These are phyloP conservation scores for Lepidurus packardi DNA, from an alignment of 1,140 invertebrate genomes.

Conservation along the genomic window DNA sequence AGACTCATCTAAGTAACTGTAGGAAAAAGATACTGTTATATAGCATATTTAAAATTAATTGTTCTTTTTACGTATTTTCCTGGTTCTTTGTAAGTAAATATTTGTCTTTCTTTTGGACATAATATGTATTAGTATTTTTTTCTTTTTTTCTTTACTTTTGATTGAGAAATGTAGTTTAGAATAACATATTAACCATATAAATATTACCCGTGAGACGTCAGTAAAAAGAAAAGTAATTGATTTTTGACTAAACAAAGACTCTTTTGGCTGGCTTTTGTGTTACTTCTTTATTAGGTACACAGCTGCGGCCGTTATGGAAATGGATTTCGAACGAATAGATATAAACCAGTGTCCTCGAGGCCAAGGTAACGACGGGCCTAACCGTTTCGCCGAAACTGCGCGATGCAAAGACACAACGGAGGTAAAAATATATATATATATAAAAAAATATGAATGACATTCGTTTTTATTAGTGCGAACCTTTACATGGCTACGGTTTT, in stretches of 20 bases:
- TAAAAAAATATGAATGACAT: too few species aligned
- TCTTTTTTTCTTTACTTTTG: too few species aligned
- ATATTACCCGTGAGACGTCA: too few species aligned
- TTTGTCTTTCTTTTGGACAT: too few species aligned
- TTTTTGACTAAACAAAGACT: too few species aligned
- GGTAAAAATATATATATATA: constrained; percentile 50
- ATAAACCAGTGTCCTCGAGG: constrained; percentile 93
- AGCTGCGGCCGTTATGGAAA: constrained; percentile 84
- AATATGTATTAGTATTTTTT: too few species aligned
- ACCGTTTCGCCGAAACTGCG: constrained; percentile 82
- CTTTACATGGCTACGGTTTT: constrained; percentile 91
- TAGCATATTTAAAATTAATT: constrained; percentile 25
- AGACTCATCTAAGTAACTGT: constrained; percentile 27
- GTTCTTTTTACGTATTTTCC: too few species aligned
- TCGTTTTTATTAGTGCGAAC: constrained; percentile 72
- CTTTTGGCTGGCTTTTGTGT: too few species aligned
- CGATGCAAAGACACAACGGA: constrained; percentile 91
- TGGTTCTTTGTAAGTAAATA: too few species aligned
- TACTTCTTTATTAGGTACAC: constrained; percentile 65
- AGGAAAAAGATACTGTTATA: background rate
- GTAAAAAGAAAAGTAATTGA: too few species aligned
- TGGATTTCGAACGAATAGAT: constrained; percentile 95
- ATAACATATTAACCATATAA: too few species aligned
- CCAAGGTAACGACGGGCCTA: constrained; percentile 78
- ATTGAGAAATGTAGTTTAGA: too few species aligned